These are phyloP conservation scores for Achatina immaculata DNA, from an alignment of 1,140 invertebrate species.

Conservation along the genomic window DNA sequence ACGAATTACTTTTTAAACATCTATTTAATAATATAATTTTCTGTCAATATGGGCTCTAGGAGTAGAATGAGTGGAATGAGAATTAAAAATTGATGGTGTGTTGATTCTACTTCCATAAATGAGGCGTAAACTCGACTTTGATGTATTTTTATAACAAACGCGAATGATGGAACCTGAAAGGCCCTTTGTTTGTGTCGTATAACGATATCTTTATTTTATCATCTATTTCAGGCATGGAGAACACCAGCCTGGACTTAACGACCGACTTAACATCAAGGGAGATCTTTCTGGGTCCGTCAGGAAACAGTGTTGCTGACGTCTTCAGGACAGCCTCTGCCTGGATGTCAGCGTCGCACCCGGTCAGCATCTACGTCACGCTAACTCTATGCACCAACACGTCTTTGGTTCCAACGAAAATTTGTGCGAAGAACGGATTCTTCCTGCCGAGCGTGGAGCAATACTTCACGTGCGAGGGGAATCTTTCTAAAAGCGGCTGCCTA, in stretches of 20 bases:
- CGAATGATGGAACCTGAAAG: too few species aligned
- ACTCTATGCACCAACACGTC: constrained; percentile 14
- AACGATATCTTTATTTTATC: constrained; percentile 14
- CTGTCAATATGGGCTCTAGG: too few species aligned
- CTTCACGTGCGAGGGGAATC: constrained; percentile 34
- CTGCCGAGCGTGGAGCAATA: constrained; percentile 44
- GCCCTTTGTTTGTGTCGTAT: too few species aligned
- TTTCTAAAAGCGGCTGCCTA: constrained; percentile 15
- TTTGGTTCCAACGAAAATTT: not conserved
- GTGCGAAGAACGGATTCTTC: constrained; percentile 41
- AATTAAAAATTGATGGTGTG: too few species aligned
- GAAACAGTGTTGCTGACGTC: not conserved
- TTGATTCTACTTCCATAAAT: too few species aligned
- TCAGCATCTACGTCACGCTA: constrained; percentile 20
- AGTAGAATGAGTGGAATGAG: too few species aligned
- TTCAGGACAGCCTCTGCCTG: constrained; percentile 11
- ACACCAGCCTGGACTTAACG: constrained; percentile 18
- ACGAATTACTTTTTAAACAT: too few species aligned
- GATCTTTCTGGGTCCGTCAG: not conserved
- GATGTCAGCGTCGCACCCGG: constrained; percentile 3
- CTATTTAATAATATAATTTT: too few species aligned
- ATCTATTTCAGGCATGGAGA: constrained; percentile 21
- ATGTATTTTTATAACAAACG: too few species aligned
- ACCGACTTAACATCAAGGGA: not conserved
- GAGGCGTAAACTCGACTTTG: too few species aligned